A percentile compares a stretch with the other conserved stretches of the same genome.
phyloP scores from a whole-genome alignment of 2,113 vertebrate genomes.

The Neoarius graeffei region DNA sequence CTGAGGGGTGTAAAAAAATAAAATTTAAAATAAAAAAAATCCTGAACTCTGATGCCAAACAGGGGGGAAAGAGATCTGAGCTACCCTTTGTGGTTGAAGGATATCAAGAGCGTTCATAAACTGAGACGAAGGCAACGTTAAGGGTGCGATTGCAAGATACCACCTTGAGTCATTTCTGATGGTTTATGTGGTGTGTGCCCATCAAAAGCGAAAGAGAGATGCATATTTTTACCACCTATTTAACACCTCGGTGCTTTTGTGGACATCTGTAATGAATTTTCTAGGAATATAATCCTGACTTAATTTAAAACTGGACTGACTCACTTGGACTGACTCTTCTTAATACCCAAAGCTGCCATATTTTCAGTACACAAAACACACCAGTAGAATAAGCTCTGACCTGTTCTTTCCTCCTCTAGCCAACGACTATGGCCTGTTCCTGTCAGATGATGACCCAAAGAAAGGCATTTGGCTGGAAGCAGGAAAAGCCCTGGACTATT shows the following conservation, averaged over 20 bases:
- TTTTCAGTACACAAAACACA: background rate
- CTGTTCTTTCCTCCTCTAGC: constrained; percentile 73
- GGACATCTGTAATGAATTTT: background rate
- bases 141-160: background rate
- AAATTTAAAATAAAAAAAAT: background rate
- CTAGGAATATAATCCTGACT: no score
- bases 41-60: background rate
- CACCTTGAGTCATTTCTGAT: background rate
- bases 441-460: constrained; percentile 97
- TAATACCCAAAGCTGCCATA: background rate
- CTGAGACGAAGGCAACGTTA: background rate
- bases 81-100: background rate
- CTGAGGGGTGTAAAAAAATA: background rate
- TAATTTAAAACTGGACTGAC: background rate
- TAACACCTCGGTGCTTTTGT: background rate
- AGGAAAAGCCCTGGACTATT: constrained; percentile 96
- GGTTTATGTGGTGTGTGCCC: background rate
- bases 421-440: constrained; percentile 94
- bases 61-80: background rate
- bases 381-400: constrained; percentile 3
- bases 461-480: constrained; percentile 98
- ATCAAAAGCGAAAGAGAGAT: background rate
- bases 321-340: background rate
- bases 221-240: background rate
- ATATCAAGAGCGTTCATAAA: background rate